These are phyloP conservation scores for Clitarchus hookeri DNA, from an alignment of 2,888 invertebrate genomes.

Conservation along the genomic window DNA sequence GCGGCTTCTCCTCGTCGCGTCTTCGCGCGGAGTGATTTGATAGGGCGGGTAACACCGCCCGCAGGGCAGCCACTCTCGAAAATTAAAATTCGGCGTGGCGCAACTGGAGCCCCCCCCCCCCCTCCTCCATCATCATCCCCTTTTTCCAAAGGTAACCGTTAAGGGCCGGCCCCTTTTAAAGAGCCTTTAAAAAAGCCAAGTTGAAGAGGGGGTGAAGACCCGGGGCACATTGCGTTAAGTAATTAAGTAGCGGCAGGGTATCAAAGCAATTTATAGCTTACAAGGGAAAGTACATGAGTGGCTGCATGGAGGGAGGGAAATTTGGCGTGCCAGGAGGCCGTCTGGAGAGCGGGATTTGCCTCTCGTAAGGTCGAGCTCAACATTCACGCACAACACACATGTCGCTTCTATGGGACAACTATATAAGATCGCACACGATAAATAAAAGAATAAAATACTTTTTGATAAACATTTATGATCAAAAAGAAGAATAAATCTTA, in stretches of 20 bases:
- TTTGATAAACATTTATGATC: too few relatives aligned
- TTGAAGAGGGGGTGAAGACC: too few relatives aligned
- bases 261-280: neutral
- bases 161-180: neutral
- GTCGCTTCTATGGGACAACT: too few relatives aligned
- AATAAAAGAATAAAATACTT: too few relatives aligned
- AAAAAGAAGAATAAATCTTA: too few relatives aligned
- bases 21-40: neutral
- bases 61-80: neutral
- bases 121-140: neutral
- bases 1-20: neutral
- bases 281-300: too few relatives aligned
- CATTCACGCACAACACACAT: too few relatives aligned
- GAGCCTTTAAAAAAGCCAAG: neutral
- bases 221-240: neutral
- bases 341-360: too few relatives aligned
- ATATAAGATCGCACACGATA: too few relatives aligned
- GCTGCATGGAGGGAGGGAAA: too few relatives aligned
- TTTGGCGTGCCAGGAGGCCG: too few relatives aligned
- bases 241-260: slow-evolving; percentile 5
- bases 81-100: neutral
- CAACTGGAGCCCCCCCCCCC: neutral
- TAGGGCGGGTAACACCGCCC: neutral
- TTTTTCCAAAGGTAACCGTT: neutral
- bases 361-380: too few relatives aligned